Percentiles rank a stretch among this genome's conserved stretches.
phyloP scores from a whole-genome alignment of 2,888 invertebrate species.

The Agonopterix alstromeriana region DNA sequence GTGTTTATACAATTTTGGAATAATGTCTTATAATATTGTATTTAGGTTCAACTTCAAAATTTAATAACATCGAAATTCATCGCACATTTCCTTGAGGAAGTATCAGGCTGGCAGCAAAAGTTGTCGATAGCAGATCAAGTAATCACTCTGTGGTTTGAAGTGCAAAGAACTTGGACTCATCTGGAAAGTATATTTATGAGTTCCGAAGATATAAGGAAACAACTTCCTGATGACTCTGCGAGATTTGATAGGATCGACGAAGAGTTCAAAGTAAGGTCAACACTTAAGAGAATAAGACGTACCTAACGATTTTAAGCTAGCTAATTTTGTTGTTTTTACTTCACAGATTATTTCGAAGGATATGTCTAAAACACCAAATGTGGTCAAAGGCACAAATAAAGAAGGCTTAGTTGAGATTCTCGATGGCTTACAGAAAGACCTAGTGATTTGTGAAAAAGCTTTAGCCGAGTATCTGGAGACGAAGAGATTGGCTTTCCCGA shows the following conservation, averaged over 20 bases:
- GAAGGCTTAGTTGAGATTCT: slow-evolving; percentile 87
- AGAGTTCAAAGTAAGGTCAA: slow-evolving; percentile 85
- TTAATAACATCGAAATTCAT: slow-evolving; percentile 98
- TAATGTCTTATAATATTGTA: background rate
- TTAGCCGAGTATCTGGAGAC: slow-evolving; percentile 98
- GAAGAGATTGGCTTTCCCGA: slow-evolving; percentile 95
- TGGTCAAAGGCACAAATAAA: slow-evolving; percentile 93
- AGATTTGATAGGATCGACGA: slow-evolving; percentile 94
- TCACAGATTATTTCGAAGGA: slow-evolving; percentile 81
- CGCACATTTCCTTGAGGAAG: slow-evolving; percentile 95
- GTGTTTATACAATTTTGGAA: background rate
- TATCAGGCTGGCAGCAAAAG: slow-evolving; percentile 95
- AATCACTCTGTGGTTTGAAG: slow-evolving; percentile 95
- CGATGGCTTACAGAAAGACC: slow-evolving; percentile 88
- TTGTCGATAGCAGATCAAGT: slow-evolving; percentile 96
- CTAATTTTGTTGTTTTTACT: background rate
- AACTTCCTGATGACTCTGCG: slow-evolving; percentile 94
- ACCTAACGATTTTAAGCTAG: background rate
- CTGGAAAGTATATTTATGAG: slow-evolving; percentile 98
- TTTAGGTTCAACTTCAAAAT: slow-evolving; percentile 93
- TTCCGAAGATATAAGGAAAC: slow-evolving; percentile 96
- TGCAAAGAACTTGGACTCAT: slow-evolving; percentile 98
- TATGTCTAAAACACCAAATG: slow-evolving; percentile 90
- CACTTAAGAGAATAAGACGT: background rate
- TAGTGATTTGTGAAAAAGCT: slow-evolving; percentile 96